These are phyloP conservation scores for Arenaria interpres DNA, from an alignment of 2,113 vertebrate genomes.

Conservation along the genomic window DNA sequence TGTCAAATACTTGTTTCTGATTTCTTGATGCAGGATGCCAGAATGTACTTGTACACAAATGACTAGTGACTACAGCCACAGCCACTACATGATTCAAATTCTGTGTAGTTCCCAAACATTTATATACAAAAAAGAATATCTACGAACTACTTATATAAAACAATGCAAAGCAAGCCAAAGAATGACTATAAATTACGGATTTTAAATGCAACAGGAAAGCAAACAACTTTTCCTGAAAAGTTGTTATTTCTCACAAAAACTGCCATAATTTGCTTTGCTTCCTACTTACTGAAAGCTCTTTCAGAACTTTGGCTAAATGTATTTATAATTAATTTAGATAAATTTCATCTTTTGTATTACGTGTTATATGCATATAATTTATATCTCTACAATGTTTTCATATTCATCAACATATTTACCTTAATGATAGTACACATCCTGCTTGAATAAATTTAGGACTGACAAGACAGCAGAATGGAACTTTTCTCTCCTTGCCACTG, in stretches of 20 bases:
- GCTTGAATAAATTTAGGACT: not conserved
- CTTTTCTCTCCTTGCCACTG: not conserved
- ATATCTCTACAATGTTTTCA: not conserved
- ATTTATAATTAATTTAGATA: not conserved
- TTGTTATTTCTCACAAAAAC: not conserved
- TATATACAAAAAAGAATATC: not conserved
- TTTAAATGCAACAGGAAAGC: not conserved
- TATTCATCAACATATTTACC: not conserved
- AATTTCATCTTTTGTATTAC: not conserved
- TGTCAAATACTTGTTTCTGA: not conserved
- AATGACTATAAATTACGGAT: not conserved
- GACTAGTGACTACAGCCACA: not conserved
- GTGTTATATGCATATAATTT: too few species aligned
- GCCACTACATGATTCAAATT: not conserved
- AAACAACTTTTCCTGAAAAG: constrained; percentile 10
- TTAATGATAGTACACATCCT: not conserved
- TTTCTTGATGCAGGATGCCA: not conserved
- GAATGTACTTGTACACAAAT: not conserved
- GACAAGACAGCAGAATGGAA: not conserved
- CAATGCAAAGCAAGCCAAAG: not conserved
- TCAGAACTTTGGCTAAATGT: not conserved
- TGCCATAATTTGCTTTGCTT: not conserved
- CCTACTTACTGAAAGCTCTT: not conserved
- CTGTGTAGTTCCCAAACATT: not conserved
- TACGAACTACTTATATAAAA: not conserved